phyloP scores from a whole-genome alignment of 2,113 vertebrate genomes.

The Clarias macrocephalus region DNA sequence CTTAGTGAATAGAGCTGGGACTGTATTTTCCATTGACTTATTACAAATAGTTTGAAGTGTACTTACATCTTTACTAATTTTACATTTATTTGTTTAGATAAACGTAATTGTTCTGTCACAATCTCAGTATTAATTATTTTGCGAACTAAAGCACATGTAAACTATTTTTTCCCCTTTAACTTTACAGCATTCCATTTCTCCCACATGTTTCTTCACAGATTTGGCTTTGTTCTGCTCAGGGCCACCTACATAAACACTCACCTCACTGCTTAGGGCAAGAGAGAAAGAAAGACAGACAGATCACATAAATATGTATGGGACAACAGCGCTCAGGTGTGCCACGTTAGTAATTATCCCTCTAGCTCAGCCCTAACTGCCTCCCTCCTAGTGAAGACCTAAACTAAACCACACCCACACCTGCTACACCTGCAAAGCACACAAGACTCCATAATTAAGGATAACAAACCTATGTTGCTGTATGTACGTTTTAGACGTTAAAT shows the following conservation, averaged over 20 bases:
- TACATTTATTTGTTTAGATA: background rate
- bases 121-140: background rate
- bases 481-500: slow-evolving; percentile 29
- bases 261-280: background rate
- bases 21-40: background rate
- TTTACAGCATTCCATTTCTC: background rate
- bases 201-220: background rate
- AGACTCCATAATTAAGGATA: background rate
- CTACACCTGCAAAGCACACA: slow-evolving; percentile 14
- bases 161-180: background rate
- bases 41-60: background rate
- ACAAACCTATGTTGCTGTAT: slow-evolving; percentile 52
- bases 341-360: background rate
- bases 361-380: background rate
- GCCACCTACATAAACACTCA: background rate
- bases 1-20: background rate
- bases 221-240: background rate
- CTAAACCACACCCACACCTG: slow-evolving; percentile 1
- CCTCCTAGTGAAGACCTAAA: background rate
- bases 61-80: background rate
- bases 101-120: background rate
- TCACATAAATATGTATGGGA: background rate
- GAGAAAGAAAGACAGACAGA: background rate
- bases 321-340: background rate
- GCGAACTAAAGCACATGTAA: background rate